phyloP scores from a whole-genome alignment of 2,888 invertebrate species.

The Pyrochroa serraticornis region DNA sequence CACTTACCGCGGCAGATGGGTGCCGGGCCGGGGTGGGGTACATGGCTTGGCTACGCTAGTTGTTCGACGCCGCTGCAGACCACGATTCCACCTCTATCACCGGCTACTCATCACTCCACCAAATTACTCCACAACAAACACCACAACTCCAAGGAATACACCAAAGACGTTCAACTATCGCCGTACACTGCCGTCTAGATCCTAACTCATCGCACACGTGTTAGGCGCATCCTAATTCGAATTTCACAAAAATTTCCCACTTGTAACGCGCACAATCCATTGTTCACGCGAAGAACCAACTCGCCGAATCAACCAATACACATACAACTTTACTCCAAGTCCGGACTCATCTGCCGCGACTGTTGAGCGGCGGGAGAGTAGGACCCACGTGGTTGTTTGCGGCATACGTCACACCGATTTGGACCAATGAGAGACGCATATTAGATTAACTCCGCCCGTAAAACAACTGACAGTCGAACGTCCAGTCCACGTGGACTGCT shows the following conservation, averaged over 20 bases:
- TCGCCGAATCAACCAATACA: slow-evolving; percentile 33
- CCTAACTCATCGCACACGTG: slow-evolving; percentile 27
- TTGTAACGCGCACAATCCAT: slow-evolving; percentile 50
- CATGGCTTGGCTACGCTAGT: slow-evolving; percentile 58
- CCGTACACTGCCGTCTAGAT: slow-evolving; percentile 1
- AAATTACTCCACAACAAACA: slow-evolving; percentile 22
- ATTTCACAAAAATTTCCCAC: slow-evolving; percentile 39
- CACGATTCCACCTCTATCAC: slow-evolving; percentile 37
- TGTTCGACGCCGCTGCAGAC: not conserved
- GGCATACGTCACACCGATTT: slow-evolving; percentile 46
- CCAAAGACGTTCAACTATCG: slow-evolving; percentile 19
- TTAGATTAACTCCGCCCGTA: slow-evolving; percentile 39
- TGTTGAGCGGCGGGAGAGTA: slow-evolving; percentile 45
- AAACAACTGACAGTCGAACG: slow-evolving; percentile 38
- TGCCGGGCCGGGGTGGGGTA: slow-evolving; percentile 79
- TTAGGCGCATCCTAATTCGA: slow-evolving; percentile 35
- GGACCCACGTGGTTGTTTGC: slow-evolving; percentile 53
- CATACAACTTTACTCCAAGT: slow-evolving; percentile 39
- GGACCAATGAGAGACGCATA: slow-evolving; percentile 36
- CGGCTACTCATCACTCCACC: slow-evolving; percentile 34
- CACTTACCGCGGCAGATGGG: slow-evolving; percentile 76
- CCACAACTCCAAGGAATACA: slow-evolving; percentile 28
- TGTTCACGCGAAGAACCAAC: slow-evolving; percentile 39
- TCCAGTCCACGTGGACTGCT: slow-evolving; percentile 54
- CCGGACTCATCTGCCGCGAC: slow-evolving; percentile 48